A percentile compares a stretch with the other conserved stretches of the same genome.
phyloP scores from a whole-genome alignment of 2,888 invertebrate genomes.

The Perithous albicinctus region DNA sequence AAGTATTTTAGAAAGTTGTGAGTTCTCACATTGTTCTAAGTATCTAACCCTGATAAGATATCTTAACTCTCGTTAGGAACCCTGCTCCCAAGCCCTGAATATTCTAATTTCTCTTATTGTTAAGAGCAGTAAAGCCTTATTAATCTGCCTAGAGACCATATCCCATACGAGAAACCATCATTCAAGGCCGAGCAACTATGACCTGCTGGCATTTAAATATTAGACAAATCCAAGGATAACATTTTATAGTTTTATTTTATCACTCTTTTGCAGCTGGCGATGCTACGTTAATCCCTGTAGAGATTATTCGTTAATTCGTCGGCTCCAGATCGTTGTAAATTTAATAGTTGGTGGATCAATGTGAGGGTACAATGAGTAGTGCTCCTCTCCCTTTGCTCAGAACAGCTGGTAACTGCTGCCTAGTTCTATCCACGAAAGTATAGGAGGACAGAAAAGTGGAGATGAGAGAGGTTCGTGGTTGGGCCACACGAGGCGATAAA shows the following conservation, averaged over 20 bases:
- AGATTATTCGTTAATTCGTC: conserved; percentile 64
- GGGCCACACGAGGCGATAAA: conserved; percentile 66
- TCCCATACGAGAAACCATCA: too few relatives aligned
- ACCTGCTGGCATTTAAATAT: background rate
- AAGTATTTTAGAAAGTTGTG: too few relatives aligned
- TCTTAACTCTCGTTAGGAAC: too few relatives aligned
- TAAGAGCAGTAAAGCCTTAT: too few relatives aligned
- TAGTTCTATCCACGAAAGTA: conserved; percentile 24
- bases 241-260: conserved; percentile 33
- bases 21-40: too few relatives aligned
- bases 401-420: conserved; percentile 39
- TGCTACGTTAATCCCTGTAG: conserved; percentile 57
- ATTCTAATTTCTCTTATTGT: too few relatives aligned
- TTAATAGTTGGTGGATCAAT: conserved; percentile 64
- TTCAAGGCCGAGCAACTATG: too few relatives aligned
- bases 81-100: too few relatives aligned
- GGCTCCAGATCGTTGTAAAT: conserved; percentile 64
- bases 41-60: too few relatives aligned
- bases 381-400: conserved; percentile 1
- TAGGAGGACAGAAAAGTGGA: conserved; percentile 15
- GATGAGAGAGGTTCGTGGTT: conserved; percentile 20
- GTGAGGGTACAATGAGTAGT: conserved; percentile 11
- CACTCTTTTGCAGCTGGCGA: conserved; percentile 42
- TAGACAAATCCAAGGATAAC: background rate
- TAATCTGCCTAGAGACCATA: too few relatives aligned